Evolutionary conservation across 2,888 invertebrate genomes (phyloP), one percentile per base, ranked within the genome.

Genomic region (Xanthia togata): DNA sequence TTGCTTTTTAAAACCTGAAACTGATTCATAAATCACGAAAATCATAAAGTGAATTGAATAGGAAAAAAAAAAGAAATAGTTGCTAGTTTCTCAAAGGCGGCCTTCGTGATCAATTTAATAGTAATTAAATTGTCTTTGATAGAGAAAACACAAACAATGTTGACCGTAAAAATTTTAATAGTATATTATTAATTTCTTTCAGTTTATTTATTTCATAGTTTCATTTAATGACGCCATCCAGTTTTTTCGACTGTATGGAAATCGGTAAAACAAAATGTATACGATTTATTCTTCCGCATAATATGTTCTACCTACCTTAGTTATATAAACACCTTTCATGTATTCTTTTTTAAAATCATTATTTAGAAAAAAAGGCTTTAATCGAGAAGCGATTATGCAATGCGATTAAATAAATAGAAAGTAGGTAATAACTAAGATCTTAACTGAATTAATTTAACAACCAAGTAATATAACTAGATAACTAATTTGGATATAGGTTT

Each of bases 31-130:
- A 57, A 26, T 57, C 12, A 55, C n/a, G 5, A 57, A 55, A 55
- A 55, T 4, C 2, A 57, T 9, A 31, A 31, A 44, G 5, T 31
- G 44, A 31, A 31, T 59, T 59, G 14, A 23, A 70, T 44, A n/a
- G 11, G 11, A 8, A 23, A 9, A 8, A 53, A 1, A 6, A 3
- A 60, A n/a, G n/a, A 53, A 26, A 26, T 31, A 38, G 62, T 59
- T 59, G 1, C 31, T 69, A 59, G 44, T 78, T 78, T 35, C 57
- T 26, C 57, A 68, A 72, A 78, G 41, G 26, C 6, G 9, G 38
- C 62, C 72, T 78, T 73, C 41, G 53, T 57, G 50, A 50, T 63
- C 67, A 79, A 63, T 79, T 68, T 68, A 63, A 60, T 70, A 35
- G 55, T 63, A 67, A 74, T 70, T 67, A 62, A 67, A 70, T 74